Percentiles rank a stretch among this genome's conserved stretches.
phyloP scores from a whole-genome alignment of 2,888 invertebrate genomes.

The Cylindroiulus punctatus region DNA sequence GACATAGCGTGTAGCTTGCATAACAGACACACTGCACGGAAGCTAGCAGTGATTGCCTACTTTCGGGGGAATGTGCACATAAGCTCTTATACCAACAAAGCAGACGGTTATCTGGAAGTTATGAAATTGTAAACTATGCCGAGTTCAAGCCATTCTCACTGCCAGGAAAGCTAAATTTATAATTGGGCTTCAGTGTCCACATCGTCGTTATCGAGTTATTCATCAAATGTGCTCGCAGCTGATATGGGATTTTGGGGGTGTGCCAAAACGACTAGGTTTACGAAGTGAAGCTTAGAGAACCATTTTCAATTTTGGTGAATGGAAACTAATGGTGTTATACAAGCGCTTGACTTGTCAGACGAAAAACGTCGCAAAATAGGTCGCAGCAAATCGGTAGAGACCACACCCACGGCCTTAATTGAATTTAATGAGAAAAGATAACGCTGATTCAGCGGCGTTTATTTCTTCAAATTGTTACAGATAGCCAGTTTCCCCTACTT shows the following conservation, averaged over 20 bases:
- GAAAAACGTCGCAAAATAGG: neutral
- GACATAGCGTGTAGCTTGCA: neutral
- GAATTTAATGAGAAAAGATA: slow-evolving; percentile 43
- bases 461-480: neutral
- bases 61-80: neutral
- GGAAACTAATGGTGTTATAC: neutral
- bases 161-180: neutral
- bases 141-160: neutral
- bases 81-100: too few relatives aligned
- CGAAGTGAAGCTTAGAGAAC: neutral
- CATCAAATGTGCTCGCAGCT: neutral
- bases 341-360: neutral
- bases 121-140: neutral
- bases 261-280: slow-evolving; percentile 1
- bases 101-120: neutral
- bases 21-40: neutral
- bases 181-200: neutral
- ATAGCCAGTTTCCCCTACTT: neutral
- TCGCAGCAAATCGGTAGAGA: slow-evolving; percentile 20
- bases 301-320: neutral
- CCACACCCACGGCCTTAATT: neutral
- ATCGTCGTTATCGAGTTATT: neutral
- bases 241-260: neutral
- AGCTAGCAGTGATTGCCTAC: neutral
- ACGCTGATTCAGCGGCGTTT: neutral